Percentiles rank a stretch among this genome's conserved stretches.
Evolutionary conservation across 1,140 invertebrate species (phyloP).

Genomic region (Brachionus plicatilis): DNA sequence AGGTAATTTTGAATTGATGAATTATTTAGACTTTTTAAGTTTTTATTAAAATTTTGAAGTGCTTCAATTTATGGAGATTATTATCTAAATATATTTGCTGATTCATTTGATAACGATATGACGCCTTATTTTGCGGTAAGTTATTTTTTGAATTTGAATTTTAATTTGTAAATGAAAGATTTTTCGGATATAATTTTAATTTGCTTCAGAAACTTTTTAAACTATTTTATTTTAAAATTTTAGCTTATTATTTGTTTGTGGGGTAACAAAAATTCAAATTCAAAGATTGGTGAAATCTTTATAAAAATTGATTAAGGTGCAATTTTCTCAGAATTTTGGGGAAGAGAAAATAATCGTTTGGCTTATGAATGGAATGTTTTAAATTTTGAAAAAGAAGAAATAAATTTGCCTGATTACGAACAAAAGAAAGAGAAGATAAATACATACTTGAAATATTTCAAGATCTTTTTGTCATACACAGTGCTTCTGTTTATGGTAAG

Average conservation of each 20-base stretch:
- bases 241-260: slow-evolving; percentile 54
- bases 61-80: slow-evolving; percentile 40
- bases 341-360: slow-evolving; percentile 50
- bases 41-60: slow-evolving; percentile 8
- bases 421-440: slow-evolving; percentile 45
- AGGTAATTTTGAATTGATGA: not conserved
- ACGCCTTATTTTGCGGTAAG: slow-evolving; percentile 53
- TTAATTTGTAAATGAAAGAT: too few relatives aligned
- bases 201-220: not conserved
- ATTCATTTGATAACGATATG: slow-evolving; percentile 50
- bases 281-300: not conserved
- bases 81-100: slow-evolving; percentile 43
- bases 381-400: slow-evolving; percentile 55
- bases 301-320: slow-evolving; percentile 48
- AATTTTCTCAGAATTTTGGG: slow-evolving; percentile 57
- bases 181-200: too few relatives aligned
- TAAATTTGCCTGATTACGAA: slow-evolving; percentile 54
- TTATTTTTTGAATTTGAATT: too few relatives aligned
- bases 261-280: slow-evolving; percentile 47
- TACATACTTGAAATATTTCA: too few relatives aligned
- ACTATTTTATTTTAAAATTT: not conserved
- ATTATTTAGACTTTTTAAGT: not conserved
- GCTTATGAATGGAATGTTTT: slow-evolving; percentile 58
- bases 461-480: slow-evolving; percentile 49
- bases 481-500: slow-evolving; percentile 53